A percentile compares a stretch with the other conserved stretches of the same genome.
Conservation (phyloP, 1,140 invertebrate genomes). For the Tachypleus tridentatus region DNA sequence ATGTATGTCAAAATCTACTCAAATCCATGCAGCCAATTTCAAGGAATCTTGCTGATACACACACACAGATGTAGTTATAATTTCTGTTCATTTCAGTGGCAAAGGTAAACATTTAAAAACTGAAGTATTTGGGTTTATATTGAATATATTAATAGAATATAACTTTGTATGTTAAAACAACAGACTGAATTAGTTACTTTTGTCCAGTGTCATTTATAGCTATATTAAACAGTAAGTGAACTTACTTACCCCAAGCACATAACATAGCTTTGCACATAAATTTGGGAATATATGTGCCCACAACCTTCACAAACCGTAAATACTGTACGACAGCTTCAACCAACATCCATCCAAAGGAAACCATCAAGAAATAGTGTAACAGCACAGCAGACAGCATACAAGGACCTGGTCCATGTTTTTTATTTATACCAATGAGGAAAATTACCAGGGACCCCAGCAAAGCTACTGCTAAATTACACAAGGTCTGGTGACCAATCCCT, state of each 20-base stretch:
- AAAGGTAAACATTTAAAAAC: too few relatives aligned
- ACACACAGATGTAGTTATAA: too few relatives aligned
- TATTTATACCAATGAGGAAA: conserved; percentile 6
- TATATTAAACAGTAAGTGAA: too few relatives aligned
- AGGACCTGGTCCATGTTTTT: background rate
- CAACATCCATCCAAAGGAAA: conserved; percentile 40
- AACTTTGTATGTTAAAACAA: too few relatives aligned
- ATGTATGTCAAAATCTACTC: too few relatives aligned
- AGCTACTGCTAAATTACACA: conserved; percentile 11
- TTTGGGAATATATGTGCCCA: conserved; percentile 36
- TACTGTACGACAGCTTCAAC: conserved; percentile 39
- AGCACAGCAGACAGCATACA: conserved; percentile 33
- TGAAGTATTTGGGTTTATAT: too few relatives aligned
- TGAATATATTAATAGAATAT: too few relatives aligned
- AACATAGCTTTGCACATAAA: conserved; percentile 34
- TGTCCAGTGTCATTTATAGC: too few relatives aligned
- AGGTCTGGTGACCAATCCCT: conserved; percentile 2
- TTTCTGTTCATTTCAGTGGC: too few relatives aligned
- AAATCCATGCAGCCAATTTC: too few relatives aligned
- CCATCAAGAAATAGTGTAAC: conserved; percentile 38
- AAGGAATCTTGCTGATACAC: too few relatives aligned
- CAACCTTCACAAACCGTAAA: conserved; percentile 37
- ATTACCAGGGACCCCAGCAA: conserved; percentile 1
- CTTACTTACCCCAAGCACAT: conserved; percentile 35
- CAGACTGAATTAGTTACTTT: too few relatives aligned